Evolutionary conservation across 1,140 invertebrate species (phyloP), one percentile per base, ranked within the genome.

Genomic region (Lethrus apterus): DNA sequence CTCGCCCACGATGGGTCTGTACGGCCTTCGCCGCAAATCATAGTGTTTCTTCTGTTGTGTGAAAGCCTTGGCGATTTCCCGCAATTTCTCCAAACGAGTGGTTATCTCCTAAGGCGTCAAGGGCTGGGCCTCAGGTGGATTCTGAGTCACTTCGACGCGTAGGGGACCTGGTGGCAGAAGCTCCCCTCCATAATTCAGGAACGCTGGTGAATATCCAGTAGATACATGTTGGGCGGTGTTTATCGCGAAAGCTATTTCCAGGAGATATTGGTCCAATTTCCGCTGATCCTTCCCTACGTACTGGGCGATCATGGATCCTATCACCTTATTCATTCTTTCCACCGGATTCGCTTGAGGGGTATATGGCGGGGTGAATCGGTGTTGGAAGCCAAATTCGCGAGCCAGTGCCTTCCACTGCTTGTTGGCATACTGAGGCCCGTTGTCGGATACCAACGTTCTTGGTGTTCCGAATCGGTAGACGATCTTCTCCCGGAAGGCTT

Each of bases 311-410:
- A 65, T 59, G 0, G 56, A 62, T 8, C 66, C 63, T 5, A 70
- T 44, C 0, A 60, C 62, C 32, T 57, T 54, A 45, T 72, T 72
- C 3, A 62, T 58, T 1, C 68, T 30, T 46, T 72, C 67, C 0
- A 61, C 60, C 1, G 56, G 58, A 34, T 71, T 70, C 0, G 60
- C 56, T 38, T 70, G 64, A 0, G 68, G 67, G 11, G 60, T 59
- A 48, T 73, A 71, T 11, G 50, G 49, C 4, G 63, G 58, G 0
- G 57, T 65, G 10, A 56, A 62, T 5, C 50, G 42, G 11, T 58
- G 49, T 1, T 15, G 5, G 0, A 64, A 49, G 9, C 38, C 30
- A 20, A 24, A 17, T 1, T 51, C 41, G 11, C 42, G 36, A 10
- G 40, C 9, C 8, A 54, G 13, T 0, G 40, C 8, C 8, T 42